A percentile compares a stretch with the other conserved stretches of the same genome.
phyloP scores from a whole-genome alignment of 2,113 vertebrate species.

The Gallinago paraguaiae region DNA sequence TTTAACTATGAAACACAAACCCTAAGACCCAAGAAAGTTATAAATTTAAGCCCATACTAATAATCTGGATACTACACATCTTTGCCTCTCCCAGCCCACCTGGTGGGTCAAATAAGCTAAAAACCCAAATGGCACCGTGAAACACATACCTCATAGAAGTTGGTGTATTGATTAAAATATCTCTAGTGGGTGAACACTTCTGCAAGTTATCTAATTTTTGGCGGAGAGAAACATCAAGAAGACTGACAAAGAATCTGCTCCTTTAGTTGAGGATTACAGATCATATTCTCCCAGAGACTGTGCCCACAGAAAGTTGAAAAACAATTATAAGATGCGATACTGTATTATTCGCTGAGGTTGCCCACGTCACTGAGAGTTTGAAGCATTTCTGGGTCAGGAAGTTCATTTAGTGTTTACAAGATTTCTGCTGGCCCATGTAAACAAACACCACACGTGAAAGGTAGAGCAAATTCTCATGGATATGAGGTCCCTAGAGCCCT shows the following conservation, averaged over 20 bases:
- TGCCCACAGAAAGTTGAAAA: neutral
- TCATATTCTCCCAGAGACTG: neutral
- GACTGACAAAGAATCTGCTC: neutral
- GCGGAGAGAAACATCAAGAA: neutral
- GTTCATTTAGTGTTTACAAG: fast-evolving
- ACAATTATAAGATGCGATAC: neutral
- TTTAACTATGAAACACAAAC: neutral
- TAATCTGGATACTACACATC: neutral
- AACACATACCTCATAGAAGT: neutral
- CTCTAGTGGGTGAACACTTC: neutral
- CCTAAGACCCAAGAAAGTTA: neutral
- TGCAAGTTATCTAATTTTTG: neutral
- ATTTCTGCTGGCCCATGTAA: neutral
- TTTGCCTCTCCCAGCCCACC: neutral
- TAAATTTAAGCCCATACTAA: neutral
- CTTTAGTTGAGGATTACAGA: neutral
- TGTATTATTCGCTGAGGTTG: neutral
- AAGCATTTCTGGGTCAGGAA: neutral
- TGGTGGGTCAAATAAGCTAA: neutral
- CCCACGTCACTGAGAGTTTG: neutral
- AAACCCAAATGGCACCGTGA: neutral
- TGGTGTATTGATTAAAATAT: neutral
- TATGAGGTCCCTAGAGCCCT: neutral
- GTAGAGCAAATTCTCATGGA: neutral
- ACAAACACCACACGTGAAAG: neutral